Conservation (phyloP, 2,113 vertebrate species). For the Osmerus eperlanus region DNA sequence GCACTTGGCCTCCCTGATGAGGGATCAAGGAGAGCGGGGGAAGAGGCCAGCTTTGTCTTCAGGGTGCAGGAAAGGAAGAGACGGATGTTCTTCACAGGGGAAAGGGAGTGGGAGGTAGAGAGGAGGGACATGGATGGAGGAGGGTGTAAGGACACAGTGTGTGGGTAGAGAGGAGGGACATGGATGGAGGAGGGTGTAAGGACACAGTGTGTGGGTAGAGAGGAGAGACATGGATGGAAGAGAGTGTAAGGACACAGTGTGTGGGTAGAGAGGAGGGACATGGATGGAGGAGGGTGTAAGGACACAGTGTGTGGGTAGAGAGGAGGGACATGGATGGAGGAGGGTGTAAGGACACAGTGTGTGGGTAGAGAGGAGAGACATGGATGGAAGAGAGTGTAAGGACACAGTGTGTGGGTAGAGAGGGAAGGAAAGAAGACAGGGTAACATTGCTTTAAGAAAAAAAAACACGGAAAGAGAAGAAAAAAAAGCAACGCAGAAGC, state of each 20-base stretch:
- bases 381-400: constrained; percentile 5
- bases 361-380: constrained; percentile 21
- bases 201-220: background rate
- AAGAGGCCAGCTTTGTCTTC: constrained; percentile 51
- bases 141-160: constrained; percentile 10
- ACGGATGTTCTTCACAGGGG: constrained; percentile 37
- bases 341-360: too few species aligned
- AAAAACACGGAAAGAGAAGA: constrained; percentile 7
- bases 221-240: constrained; percentile 25
- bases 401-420: constrained; percentile 6
- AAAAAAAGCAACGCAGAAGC: constrained; percentile 23
- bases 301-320: too few species aligned
- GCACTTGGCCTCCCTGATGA: constrained; percentile 65
- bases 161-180: background rate
- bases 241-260: constrained; percentile 7
- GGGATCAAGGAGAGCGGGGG: constrained; percentile 63
- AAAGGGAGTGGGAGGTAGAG: constrained; percentile 6
- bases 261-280: background rate
- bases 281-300: too few species aligned
- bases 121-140: constrained; percentile 28
- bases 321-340: too few species aligned
- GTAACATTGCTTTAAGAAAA: constrained; percentile 23
- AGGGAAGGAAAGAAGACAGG: constrained; percentile 31
- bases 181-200: too few species aligned
- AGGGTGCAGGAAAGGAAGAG: constrained; percentile 35